Base-by-base conservation (phyloP, 2,113 vertebrate species). In the Tylochromis polylepis region DNA sequence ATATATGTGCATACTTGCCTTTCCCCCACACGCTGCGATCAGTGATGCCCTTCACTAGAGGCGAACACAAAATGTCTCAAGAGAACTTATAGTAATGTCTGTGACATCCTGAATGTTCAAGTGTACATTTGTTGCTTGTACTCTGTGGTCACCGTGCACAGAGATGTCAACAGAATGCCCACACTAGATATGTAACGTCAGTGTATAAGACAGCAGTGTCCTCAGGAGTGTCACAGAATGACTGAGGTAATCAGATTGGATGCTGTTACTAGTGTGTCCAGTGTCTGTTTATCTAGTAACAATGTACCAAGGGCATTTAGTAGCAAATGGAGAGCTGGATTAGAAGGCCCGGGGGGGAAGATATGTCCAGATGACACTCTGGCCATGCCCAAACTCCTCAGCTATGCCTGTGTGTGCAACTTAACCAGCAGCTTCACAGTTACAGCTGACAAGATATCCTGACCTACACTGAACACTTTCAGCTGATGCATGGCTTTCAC, bases 211-310 rank as follows among this genome's bases (percentile, higher is more conserved):
- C 81, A 87, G 89, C 89, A 10, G 85, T 89, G 92, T 93, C 91
- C 92, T 93, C 91, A 89, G 78, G 87, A 85, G 92, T 89, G 88
- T 80, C 85, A 12, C 90, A 91, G 89, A 92, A 88, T 94, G 91
- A 94, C 93, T 93, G 92, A 93, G 92, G 93, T 94, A 92, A 94
- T 95, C 93, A 91, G 92, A 93, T 88, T 91, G 94, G 91, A 91
- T 93, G 94, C 91, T 90, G 90, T 93, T 93, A 93, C 93, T 78
- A 82, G 86, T 93, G 93, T 94, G 91, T 92, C 94, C 93, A 95
- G 88, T 95, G 95, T 94, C 94, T 96, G 96, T 96, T 97, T 96
- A 96, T 96, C 92, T 96, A 96, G 96, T 97, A 96, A 96, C 95
- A 94, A 96, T 95, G 95, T 96, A 96, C 96, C 95, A 95, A 95